Evolutionary conservation across 2,113 vertebrate genomes (phyloP).

Genomic region (Picathartes gymnocephalus): DNA sequence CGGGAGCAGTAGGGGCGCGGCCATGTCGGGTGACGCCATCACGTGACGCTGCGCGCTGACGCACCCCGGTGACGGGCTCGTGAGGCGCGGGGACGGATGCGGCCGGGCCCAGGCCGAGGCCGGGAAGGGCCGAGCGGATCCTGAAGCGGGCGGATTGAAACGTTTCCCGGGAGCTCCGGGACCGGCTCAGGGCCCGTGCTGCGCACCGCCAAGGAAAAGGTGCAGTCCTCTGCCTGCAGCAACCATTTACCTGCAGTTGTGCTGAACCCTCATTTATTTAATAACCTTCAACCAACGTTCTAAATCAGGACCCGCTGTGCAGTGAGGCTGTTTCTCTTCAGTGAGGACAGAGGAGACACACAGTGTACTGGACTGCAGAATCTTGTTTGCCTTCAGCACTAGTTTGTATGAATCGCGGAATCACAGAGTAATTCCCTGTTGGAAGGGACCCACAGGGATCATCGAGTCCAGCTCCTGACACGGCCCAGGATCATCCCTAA

Average conservation of each 20-base stretch:
- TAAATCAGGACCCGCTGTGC: background rate
- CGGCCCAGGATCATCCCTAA: background rate
- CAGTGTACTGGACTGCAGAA: no score
- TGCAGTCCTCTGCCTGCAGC: background rate
- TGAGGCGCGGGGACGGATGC: background rate
- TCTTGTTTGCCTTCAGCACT: rapidly evolving
- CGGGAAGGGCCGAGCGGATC: no score
- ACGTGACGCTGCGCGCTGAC: background rate
- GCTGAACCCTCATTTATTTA: background rate
- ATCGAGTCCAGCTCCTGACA: background rate
- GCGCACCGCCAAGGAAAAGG: background rate
- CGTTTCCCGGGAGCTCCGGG: no score
- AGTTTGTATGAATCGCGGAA: background rate
- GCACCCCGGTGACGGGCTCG: rapidly evolving
- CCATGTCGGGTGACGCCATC: rapidly evolving
- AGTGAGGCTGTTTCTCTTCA: background rate
- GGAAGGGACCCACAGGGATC: background rate
- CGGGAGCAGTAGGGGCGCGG: no score
- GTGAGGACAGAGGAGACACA: background rate
- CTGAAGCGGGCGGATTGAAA: no score
- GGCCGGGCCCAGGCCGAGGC: background rate
- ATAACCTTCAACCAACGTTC: background rate
- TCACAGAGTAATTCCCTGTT: rapidly evolving
- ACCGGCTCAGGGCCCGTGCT: background rate
- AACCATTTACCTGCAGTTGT: background rate